phyloP scores from a whole-genome alignment of 35 echinoderm and acorn worm species.

The Diadema setosum region DNA sequence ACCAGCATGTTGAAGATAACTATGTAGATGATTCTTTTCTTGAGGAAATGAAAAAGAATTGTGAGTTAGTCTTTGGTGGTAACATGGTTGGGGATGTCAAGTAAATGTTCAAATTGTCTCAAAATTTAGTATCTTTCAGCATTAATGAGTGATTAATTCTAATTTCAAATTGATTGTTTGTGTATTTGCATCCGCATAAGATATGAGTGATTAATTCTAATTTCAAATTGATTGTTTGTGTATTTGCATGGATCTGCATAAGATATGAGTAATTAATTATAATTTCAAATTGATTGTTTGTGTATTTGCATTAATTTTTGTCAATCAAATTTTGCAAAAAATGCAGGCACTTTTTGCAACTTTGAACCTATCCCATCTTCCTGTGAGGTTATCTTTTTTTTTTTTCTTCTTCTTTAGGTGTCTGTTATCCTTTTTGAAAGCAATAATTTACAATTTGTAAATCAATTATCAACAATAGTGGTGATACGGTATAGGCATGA shows the following conservation, averaged over 20 bases:
- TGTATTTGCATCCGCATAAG: background rate
- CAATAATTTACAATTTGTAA: no score
- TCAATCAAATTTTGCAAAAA: no score
- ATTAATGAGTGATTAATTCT: background rate
- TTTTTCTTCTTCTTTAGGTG: no score
- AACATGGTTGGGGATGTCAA: background rate
- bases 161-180: background rate
- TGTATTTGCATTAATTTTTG: background rate
- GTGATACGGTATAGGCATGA: no score
- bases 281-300: background rate
- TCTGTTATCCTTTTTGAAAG: no score
- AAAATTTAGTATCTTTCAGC: background rate
- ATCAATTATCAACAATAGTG: no score
- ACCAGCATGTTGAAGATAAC: conserved; percentile 88
- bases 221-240: background rate
- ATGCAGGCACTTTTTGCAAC: no score
- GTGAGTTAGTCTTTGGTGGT: background rate
- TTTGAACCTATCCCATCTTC: no score
- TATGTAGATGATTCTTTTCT: conserved; percentile 90
- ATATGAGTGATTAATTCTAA: background rate
- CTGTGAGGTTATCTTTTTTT: no score
- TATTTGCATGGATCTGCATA: background rate
- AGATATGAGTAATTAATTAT: background rate
- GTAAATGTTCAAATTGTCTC: background rate
- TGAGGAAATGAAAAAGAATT: conserved; percentile 85